Conservation (phyloP, 2,888 invertebrate species). For the Meliscaeva auricollis region DNA sequence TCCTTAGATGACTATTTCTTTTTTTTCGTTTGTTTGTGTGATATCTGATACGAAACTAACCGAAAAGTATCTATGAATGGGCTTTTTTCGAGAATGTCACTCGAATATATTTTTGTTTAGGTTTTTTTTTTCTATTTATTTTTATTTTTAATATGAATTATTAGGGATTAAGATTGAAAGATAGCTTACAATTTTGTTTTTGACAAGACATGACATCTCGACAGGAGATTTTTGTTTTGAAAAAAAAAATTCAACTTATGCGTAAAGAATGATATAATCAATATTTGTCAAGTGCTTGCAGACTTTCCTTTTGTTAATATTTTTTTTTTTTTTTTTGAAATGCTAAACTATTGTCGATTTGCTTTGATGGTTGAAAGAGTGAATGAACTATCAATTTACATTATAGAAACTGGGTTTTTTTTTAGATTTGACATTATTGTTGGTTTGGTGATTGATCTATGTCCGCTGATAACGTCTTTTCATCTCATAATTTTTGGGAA, state of each 20-base stretch:
- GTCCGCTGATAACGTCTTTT: constrained; percentile 59
- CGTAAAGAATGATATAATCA: constrained; percentile 69
- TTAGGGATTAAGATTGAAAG: constrained; percentile 70
- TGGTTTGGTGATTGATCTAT: constrained; percentile 65
- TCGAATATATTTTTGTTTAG: constrained; percentile 26
- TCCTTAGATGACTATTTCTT: constrained; percentile 64
- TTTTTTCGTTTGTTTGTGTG: background rate
- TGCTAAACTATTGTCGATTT: constrained; percentile 66
- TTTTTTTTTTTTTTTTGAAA: constrained; percentile 24
- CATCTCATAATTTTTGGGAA: constrained; percentile 39
- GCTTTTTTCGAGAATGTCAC: constrained; percentile 66
- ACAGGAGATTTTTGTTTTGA: constrained; percentile 44
- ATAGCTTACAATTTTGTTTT: constrained; percentile 60
- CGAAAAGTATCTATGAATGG: constrained; percentile 58
- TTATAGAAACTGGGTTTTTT: background rate
- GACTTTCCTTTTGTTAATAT: constrained; percentile 68
- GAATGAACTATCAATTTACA: constrained; percentile 70
- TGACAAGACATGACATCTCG: constrained; percentile 74
- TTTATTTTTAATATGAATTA: constrained; percentile 65
- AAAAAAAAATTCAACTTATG: background rate
- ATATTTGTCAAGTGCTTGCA: constrained; percentile 74
- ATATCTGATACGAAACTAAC: constrained; percentile 49
- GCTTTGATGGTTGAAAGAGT: constrained; percentile 38
- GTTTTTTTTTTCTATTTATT: constrained; percentile 8
- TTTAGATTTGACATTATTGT: constrained; percentile 37